A percentile compares a stretch with the other conserved stretches of the same genome.
Conservation (phyloP, 2,113 vertebrate species). For the Atractosteus spatula region DNA sequence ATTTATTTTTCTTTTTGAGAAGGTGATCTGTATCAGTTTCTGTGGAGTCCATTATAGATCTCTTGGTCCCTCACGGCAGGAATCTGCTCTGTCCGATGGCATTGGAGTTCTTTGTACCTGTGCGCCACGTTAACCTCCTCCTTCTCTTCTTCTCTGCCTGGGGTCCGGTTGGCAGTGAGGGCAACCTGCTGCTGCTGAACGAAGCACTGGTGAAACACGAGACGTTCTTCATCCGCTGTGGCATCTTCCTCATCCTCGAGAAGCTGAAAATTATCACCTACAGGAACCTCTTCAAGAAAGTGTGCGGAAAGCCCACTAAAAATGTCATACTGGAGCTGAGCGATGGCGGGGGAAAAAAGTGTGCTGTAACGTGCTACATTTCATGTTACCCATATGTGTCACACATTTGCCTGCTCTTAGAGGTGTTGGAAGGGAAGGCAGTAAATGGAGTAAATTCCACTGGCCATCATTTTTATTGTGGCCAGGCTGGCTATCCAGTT, state of each 20-base stretch:
- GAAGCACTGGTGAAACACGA: slow-evolving; percentile 88
- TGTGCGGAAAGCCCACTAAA: slow-evolving; percentile 66
- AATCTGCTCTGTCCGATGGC: not conserved
- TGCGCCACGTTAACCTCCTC: not conserved
- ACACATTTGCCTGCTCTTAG: not conserved
- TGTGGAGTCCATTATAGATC: no score
- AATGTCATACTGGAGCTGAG: no score
- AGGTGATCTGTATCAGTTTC: no score
- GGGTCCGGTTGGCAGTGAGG: slow-evolving; percentile 68
- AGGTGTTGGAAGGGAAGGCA: not conserved
- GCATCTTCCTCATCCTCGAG: slow-evolving; percentile 96
- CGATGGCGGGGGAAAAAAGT: no score
- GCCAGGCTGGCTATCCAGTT: no score
- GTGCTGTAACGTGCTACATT: no score
- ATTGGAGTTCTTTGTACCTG: not conserved
- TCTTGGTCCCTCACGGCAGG: no score
- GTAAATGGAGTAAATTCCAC: no score
- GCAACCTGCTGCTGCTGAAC: slow-evolving; percentile 88
- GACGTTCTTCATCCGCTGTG: slow-evolving; percentile 96
- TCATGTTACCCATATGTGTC: not conserved
- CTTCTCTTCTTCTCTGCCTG: not conserved
- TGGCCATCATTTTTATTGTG: no score
- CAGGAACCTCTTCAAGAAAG: slow-evolving; percentile 97
- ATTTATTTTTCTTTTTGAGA: no score
- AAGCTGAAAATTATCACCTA: slow-evolving; percentile 97